phyloP scores from a whole-genome alignment of 2,888 invertebrate species.

The Pandemis cinnamomeana region DNA sequence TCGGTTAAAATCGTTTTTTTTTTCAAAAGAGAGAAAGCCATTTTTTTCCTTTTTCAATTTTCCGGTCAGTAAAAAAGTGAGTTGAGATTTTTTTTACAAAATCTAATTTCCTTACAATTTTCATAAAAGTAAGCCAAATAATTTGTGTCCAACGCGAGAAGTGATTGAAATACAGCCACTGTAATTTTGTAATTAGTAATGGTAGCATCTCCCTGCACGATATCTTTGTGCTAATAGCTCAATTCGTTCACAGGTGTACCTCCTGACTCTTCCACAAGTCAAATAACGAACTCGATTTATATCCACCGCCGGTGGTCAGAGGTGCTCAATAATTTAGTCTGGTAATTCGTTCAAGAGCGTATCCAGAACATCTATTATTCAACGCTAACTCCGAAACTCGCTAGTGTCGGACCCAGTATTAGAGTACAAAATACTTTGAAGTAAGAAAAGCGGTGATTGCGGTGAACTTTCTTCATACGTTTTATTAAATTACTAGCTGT shows the following conservation, averaged over 20 bases:
- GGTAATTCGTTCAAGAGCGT: constrained; percentile 69
- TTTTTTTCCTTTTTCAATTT: too few species aligned
- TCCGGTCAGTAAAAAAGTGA: too few species aligned
- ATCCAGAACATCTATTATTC: constrained; percentile 73
- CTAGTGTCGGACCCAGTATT: constrained; percentile 35
- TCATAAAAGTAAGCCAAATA: too few species aligned
- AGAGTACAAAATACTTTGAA: constrained; percentile 13
- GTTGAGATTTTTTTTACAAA: too few species aligned
- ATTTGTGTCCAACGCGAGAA: neutral
- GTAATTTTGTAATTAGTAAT: too few species aligned
- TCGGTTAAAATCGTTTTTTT: too few species aligned
- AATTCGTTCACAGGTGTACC: constrained; percentile 29
- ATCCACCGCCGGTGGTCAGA: constrained; percentile 58
- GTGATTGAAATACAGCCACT: too few species aligned
- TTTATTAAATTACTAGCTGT: too few species aligned
- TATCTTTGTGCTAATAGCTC: constrained; percentile 23
- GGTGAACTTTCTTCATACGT: too few species aligned
- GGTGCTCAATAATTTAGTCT: constrained; percentile 76
- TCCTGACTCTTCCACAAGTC: constrained; percentile 41
- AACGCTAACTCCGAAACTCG: constrained; percentile 62
- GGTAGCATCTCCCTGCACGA: neutral
- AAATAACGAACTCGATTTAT: constrained; percentile 65
- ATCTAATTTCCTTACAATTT: too few species aligned
- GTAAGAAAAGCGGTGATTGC: neutral
- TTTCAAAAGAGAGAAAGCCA: too few species aligned